phyloP scores from a whole-genome alignment of 1,140 invertebrate species.

The Papilio glaucus region DNA sequence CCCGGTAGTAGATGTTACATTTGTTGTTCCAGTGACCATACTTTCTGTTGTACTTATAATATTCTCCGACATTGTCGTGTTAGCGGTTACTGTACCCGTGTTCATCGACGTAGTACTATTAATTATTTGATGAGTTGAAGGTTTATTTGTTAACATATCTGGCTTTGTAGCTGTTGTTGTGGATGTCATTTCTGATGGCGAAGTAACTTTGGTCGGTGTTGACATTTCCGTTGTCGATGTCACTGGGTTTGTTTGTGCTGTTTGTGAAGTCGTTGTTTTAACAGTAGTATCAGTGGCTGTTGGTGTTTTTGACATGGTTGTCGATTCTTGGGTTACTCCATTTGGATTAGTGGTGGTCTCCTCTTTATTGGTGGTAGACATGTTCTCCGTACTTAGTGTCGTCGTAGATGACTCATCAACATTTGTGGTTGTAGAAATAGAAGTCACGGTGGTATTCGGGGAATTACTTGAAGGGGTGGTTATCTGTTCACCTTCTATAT shows the following conservation, averaged over 20 bases:
- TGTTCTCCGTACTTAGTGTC: conserved; percentile 37
- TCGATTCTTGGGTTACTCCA: conserved; percentile 48
- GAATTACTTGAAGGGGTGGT: conserved; percentile 53
- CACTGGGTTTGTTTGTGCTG: conserved; percentile 19
- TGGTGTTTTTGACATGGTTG: conserved; percentile 42
- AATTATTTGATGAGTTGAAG: conserved; percentile 16
- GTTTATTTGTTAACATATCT: conserved; percentile 35
- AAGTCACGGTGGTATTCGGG: conserved; percentile 42
- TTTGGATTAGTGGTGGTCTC: conserved; percentile 64
- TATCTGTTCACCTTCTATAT: conserved; percentile 81
- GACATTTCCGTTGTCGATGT: conserved; percentile 23
- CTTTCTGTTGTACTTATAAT: conserved; percentile 22
- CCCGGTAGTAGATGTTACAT: conserved; percentile 10
- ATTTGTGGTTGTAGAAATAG: conserved; percentile 34
- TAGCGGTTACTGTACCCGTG: neutral
- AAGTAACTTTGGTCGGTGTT: conserved; percentile 12
- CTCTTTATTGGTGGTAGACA: conserved; percentile 46
- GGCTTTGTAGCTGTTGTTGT: conserved; percentile 17
- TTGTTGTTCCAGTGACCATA: conserved; percentile 28
- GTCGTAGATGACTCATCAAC: conserved; percentile 32
- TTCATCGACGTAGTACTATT: neutral
- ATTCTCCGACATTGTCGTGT: conserved; percentile 28
- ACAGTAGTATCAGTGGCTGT: conserved; percentile 25
- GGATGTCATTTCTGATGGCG: conserved; percentile 3
- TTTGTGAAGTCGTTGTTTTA: conserved; percentile 39